Conservation (phyloP, 2,888 invertebrate genomes). For the Reticulitermes lucifugus region DNA sequence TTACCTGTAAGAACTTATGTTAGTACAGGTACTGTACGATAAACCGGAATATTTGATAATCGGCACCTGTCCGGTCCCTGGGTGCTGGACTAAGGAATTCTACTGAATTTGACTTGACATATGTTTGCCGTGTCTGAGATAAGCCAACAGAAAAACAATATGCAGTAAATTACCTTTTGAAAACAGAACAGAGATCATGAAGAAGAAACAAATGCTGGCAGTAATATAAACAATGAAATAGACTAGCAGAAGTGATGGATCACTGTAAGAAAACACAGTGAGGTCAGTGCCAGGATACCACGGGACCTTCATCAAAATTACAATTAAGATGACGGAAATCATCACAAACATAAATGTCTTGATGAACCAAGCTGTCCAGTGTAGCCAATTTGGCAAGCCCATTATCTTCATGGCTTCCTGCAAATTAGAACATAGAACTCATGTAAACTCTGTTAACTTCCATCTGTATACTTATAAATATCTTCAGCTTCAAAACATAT, state of each 20-base stretch:
- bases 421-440: conserved; percentile 50
- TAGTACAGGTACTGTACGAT: too few relatives aligned
- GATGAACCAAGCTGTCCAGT: conserved; percentile 89
- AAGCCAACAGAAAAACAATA: too few relatives aligned
- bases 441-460: too few relatives aligned
- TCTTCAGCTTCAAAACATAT: too few relatives aligned
- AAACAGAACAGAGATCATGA: conserved; percentile 84
- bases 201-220: conserved; percentile 80
- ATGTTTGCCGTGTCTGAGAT: too few relatives aligned
- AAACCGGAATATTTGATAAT: too few relatives aligned
- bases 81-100: too few relatives aligned
- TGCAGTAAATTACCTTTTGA: conserved; percentile 72
- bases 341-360: conserved; percentile 78
- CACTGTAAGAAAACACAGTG: conserved; percentile 77
- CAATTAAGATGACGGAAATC: conserved; percentile 63
- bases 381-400: conserved; percentile 85
- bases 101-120: too few relatives aligned
- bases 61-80: too few relatives aligned
- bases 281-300: conserved; percentile 68
- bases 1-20: too few relatives aligned
- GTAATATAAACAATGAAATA: conserved; percentile 78
- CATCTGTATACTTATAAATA: too few relatives aligned
- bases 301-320: conserved; percentile 62
- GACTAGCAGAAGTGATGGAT: conserved; percentile 75
- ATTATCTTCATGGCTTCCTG: conserved; percentile 94